Conservation (phyloP, 2,797 vertebrate species). For the Halcyon badia region DNA sequence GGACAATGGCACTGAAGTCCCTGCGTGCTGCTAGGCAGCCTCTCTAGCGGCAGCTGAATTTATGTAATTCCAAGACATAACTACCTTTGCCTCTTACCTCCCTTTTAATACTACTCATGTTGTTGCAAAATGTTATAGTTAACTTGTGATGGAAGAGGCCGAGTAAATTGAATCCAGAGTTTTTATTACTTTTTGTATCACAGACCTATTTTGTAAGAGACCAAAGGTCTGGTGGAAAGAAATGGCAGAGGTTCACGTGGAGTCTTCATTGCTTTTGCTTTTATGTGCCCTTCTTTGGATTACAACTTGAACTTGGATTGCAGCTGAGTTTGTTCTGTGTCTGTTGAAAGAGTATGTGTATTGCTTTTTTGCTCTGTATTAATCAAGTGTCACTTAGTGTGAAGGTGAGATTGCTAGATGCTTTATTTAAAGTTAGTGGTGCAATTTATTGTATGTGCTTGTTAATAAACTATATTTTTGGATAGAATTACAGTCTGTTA, state of each 20-base stretch:
- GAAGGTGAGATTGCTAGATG: conserved; percentile 43
- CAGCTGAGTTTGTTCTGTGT: background rate
- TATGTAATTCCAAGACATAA: background rate
- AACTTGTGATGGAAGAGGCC: conserved; percentile 38
- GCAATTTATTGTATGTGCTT: conserved; percentile 34
- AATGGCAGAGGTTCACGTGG: conserved; percentile 22
- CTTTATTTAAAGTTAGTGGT: conserved; percentile 52
- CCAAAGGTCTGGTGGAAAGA: conserved; percentile 38
- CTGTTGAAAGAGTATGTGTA: conserved; percentile 39
- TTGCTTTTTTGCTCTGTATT: conserved; percentile 51
- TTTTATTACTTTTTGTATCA: conserved; percentile 60
- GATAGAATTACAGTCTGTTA: background rate
- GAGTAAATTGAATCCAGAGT: conserved; percentile 59
- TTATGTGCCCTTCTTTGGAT: conserved; percentile 9
- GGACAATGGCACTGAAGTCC: background rate
- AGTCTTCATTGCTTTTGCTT: conserved; percentile 47
- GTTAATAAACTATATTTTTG: conserved; percentile 64
- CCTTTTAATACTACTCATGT: background rate
- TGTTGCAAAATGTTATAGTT: conserved; percentile 27
- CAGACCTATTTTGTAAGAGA: conserved; percentile 57
- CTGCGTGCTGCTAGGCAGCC: background rate
- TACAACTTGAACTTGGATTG: conserved; percentile 31
- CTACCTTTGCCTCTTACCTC: conserved; percentile 12
- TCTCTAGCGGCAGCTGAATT: conserved; percentile 10
- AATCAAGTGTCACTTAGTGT: conserved; percentile 39